Evolutionary conservation across 1,140 invertebrate species (phyloP).

Genomic region (Drosophila sturtevanti): DNA sequence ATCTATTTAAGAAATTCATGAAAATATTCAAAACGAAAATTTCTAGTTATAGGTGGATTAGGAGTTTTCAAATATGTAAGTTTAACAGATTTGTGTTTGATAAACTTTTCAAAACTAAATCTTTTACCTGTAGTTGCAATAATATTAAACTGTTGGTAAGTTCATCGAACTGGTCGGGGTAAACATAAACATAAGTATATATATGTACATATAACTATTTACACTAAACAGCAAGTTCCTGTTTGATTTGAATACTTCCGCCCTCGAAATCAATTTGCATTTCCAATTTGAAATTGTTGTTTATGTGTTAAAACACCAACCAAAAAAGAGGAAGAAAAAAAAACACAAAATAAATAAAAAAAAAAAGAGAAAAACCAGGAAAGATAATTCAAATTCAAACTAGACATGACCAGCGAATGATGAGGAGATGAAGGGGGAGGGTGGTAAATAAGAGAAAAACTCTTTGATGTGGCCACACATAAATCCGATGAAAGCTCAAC

Average conservation of each 20-base stretch:
- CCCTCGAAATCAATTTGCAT: conserved; percentile 56
- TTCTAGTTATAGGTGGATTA: too few relatives aligned
- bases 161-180: not conserved
- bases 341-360: not conserved
- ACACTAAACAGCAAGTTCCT: conserved; percentile 45
- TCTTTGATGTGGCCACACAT: conserved; percentile 70
- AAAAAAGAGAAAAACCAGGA: conserved; percentile 11
- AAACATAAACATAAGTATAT: too few relatives aligned
- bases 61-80: too few relatives aligned
- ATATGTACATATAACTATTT: not conserved
- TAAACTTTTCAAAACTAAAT: too few relatives aligned
- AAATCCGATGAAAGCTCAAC: conserved; percentile 63
- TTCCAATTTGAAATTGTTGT: conserved; percentile 51
- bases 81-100: too few relatives aligned
- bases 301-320: conserved; percentile 30
- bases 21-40: too few relatives aligned
- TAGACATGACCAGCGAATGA: conserved; percentile 44
- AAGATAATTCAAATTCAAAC: conserved; percentile 64
- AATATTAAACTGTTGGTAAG: not conserved
- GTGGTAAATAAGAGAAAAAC: conserved; percentile 11
- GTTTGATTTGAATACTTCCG: conserved; percentile 48
- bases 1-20: too few relatives aligned
- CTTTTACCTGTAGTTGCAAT: too few relatives aligned
- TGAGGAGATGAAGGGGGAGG: not conserved
- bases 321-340: conserved; percentile 10